These are phyloP conservation scores for Halichoerus grypus DNA, from an alignment of 2,113 vertebrate genomes.

Conservation along the genomic window DNA sequence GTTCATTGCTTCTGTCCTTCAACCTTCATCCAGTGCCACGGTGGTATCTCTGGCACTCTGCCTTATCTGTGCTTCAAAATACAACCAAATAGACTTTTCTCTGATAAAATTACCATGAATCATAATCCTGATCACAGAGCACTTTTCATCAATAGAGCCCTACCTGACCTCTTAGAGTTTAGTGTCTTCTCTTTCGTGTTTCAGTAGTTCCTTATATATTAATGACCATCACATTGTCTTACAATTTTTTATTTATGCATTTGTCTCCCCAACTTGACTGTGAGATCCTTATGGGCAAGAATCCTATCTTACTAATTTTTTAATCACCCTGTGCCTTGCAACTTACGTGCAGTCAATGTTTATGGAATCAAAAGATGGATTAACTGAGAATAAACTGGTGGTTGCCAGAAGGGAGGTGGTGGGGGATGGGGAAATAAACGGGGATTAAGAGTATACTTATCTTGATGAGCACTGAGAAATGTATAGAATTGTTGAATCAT, in stretches of 20 bases:
- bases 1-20: not conserved
- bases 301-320: not conserved
- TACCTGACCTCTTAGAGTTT: not conserved
- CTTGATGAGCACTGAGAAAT: not conserved
- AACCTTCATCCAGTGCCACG: not conserved
- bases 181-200: not conserved
- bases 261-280: not conserved
- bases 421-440: not conserved
- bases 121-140: not conserved
- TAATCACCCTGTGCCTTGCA: not conserved
- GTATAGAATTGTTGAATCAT: not conserved
- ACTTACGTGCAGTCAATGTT: not conserved
- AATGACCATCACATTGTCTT: not conserved
- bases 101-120: not conserved
- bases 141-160: not conserved
- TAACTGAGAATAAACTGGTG: not conserved
- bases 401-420: not conserved
- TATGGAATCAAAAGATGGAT: not conserved
- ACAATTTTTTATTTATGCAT: not conserved
- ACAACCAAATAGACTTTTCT: not conserved
- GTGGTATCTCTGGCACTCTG: not conserved
- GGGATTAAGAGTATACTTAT: not conserved
- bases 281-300: not conserved
- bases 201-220: not conserved
- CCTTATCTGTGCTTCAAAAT: not conserved